Conservation (phyloP, 2,113 vertebrate genomes). For the Corythornis madagascariensis region DNA sequence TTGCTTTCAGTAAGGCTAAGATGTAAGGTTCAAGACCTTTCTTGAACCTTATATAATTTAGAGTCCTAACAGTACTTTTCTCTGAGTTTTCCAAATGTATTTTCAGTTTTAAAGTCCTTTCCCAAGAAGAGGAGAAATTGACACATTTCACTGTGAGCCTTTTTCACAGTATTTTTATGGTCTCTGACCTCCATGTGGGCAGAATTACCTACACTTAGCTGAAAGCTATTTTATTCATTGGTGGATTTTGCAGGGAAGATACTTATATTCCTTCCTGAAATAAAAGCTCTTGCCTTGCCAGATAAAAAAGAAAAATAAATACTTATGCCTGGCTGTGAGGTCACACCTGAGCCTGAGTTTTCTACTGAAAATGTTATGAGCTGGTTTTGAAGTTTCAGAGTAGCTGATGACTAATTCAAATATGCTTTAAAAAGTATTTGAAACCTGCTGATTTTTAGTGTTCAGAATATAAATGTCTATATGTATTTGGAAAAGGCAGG, state of each 20-base stretch:
- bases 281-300: neutral
- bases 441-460: neutral
- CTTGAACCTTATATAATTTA: neutral
- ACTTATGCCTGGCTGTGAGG: neutral
- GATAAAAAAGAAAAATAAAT: neutral
- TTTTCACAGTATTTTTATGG: neutral
- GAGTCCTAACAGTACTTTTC: neutral
- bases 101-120: neutral
- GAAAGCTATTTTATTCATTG: neutral
- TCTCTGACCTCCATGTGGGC: neutral
- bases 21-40: neutral
- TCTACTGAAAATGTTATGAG: neutral
- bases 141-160: neutral
- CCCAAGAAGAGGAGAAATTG: neutral
- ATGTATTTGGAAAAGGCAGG: neutral
- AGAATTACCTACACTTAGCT: neutral
- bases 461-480: neutral
- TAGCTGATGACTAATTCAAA: neutral
- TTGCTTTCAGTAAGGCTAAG: neutral
- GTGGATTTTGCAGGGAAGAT: conserved; percentile 5
- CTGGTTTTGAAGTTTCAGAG: neutral
- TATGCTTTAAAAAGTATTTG: neutral
- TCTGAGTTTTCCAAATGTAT: neutral
- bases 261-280: neutral
- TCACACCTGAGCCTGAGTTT: neutral